Conservation (phyloP, 2,797 vertebrate genomes). For the Amblyopsis hoosieri region DNA sequence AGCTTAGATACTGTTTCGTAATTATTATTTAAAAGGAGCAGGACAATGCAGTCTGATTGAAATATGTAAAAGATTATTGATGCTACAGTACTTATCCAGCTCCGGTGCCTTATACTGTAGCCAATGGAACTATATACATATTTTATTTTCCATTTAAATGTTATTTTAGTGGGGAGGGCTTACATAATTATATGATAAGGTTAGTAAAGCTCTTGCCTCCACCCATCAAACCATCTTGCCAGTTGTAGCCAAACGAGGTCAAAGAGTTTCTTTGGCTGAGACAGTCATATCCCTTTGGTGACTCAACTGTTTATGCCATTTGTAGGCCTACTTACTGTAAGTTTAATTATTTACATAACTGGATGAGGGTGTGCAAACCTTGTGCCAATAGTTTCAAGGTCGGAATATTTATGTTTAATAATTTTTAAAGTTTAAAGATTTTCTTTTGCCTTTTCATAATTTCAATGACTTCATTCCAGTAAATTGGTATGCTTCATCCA, state of each 20-base stretch:
- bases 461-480: slow-evolving; percentile 31
- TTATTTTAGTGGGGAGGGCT: neutral
- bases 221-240: slow-evolving; percentile 5
- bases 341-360: slow-evolving; percentile 43
- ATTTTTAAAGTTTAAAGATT: slow-evolving; percentile 29
- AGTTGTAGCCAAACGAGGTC: slow-evolving; percentile 42
- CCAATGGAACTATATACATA: neutral
- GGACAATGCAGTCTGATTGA: neutral
- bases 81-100: too few relatives aligned
- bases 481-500: slow-evolving; percentile 57
- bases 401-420: neutral
- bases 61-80: too few relatives aligned
- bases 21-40: neutral
- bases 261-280: slow-evolving; percentile 24
- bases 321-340: slow-evolving; percentile 36
- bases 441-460: slow-evolving; percentile 24
- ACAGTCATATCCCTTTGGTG: slow-evolving; percentile 1
- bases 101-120: slow-evolving; percentile 8
- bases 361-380: slow-evolving; percentile 38
- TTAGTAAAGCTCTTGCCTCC: slow-evolving; percentile 7
- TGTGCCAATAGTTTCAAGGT: slow-evolving; percentile 67
- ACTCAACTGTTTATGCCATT: slow-evolving; percentile 38
- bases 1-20: slow-evolving; percentile 17
- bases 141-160: slow-evolving; percentile 8
- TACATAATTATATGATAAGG: slow-evolving; percentile 9